Conservation (phyloP, 2,888 invertebrate species). For the Lithophane ornitopus region DNA sequence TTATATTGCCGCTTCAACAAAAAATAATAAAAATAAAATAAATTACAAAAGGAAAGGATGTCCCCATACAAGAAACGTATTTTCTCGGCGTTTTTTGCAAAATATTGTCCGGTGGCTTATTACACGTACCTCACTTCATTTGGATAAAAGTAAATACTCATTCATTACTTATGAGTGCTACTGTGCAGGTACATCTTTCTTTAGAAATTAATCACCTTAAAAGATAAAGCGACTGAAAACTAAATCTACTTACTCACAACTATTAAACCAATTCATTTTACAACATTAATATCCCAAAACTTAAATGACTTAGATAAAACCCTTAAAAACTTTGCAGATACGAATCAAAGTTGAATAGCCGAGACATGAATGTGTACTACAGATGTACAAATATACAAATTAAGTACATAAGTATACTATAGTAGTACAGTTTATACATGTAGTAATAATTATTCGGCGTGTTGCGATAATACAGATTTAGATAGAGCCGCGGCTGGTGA, state of each 20-base stretch:
- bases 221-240: background rate
- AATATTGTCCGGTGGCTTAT: too few species aligned
- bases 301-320: slow-evolving; percentile 19
- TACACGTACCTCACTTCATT: background rate
- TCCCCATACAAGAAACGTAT: too few species aligned
- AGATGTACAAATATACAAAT: slow-evolving; percentile 30
- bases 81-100: too few species aligned
- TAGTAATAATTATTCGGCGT: slow-evolving; percentile 89
- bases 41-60: too few species aligned
- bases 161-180: background rate
- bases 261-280: background rate
- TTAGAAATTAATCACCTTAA: slow-evolving; percentile 14
- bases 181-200: too few species aligned
- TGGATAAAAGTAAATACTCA: background rate
- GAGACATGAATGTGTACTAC: slow-evolving; percentile 43
- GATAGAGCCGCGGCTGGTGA: slow-evolving; percentile 86
- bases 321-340: slow-evolving; percentile 48
- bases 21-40: too few species aligned
- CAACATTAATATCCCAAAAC: slow-evolving; percentile 18
- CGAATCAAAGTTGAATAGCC: slow-evolving; percentile 49
- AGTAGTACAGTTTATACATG: slow-evolving; percentile 73
- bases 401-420: slow-evolving; percentile 38
- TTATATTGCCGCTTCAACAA: too few species aligned
- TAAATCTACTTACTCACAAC: background rate
- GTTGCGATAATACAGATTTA: slow-evolving; percentile 90